Evolutionary conservation across 2,797 vertebrate genomes (phyloP), one percentile per base, ranked within the genome.

Genomic region (Anabacerthia variegaticeps): DNA sequence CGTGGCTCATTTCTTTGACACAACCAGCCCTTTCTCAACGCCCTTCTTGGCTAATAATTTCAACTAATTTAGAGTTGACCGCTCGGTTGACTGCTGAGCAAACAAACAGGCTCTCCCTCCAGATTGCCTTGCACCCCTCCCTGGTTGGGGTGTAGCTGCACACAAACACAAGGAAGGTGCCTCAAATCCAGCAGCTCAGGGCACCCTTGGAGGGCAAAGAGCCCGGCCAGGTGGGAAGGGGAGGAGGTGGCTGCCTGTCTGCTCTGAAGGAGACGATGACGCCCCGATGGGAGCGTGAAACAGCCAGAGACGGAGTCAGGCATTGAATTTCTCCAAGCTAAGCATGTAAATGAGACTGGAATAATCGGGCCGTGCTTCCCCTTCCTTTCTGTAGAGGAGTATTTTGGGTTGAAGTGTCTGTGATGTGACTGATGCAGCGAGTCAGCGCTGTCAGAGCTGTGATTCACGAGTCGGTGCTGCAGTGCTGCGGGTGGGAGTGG

Each of bases 341-440:
- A 88, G 88, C 76, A 49, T 52, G 88, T 71, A 71, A 95, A 93
- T 71, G 85, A 90, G 93, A 8, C 68, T 46, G 83, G 90, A 72
- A 83, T 69, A 83, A 92, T 74, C 12, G 34, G 48, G 46, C 59
- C 68, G 77, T 68, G 89, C 79, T 93, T 88, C 93, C 92, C 65
- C 69, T 77, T 79, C 90, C 79, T 83, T 77, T 85, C 83, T 14
- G 54, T 20, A 56, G 90, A 58, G 68, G 94, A 93, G 63, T 76
- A 22, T 69, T 90, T 95, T 32, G 90, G 90, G 34, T 90, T 80
- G 92, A 65, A 80, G 90, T 20, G 65, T 92, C 95, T 85, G 88
- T 36, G 92, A 61, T 85, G 88, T 74, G 95, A 85, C 79, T 85
- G 95, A 88, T 74, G 36, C 61, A 92, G 93, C 85, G 3, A 95